Percentiles rank a stretch among this genome's conserved stretches.
Evolutionary conservation across 1,140 invertebrate species (phyloP).

Genomic region (Pectinophora gossypiella): DNA sequence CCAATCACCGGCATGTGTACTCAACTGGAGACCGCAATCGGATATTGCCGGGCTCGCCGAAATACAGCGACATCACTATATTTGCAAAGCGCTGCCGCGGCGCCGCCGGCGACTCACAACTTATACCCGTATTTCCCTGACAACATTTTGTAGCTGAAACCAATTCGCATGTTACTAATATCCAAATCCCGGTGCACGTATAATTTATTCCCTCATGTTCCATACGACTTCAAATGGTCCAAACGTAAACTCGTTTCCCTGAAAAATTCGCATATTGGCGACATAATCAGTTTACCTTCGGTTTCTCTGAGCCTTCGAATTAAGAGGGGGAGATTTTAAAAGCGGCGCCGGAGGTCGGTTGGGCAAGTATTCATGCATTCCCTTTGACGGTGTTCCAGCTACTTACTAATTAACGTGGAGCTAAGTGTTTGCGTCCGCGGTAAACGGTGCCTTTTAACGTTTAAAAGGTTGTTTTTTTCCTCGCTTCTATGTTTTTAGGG

Average conservation of each 20-base stretch:
- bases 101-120: too few relatives aligned
- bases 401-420: constrained; percentile 71
- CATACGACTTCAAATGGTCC: constrained; percentile 6
- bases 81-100: too few relatives aligned
- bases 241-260: constrained; percentile 27
- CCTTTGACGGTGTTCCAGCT: constrained; percentile 69
- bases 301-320: constrained; percentile 66
- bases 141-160: too few relatives aligned
- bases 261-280: constrained; percentile 64
- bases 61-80: not conserved
- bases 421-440: constrained; percentile 74
- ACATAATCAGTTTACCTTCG: constrained; percentile 70
- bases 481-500: constrained; percentile 54
- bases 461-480: constrained; percentile 65
- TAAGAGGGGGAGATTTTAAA: constrained; percentile 71
- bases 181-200: constrained; percentile 24
- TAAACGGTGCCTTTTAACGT: constrained; percentile 73
- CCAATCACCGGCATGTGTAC: not conserved
- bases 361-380: constrained; percentile 72
- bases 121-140: too few relatives aligned
- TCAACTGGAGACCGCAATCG: not conserved
- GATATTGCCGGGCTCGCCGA: not conserved
- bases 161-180: not conserved
- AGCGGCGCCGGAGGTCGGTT: constrained; percentile 64
- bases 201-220: constrained; percentile 18